Conservation (phyloP, 2,888 invertebrate genomes). For the Drosophila macrospina region DNA sequence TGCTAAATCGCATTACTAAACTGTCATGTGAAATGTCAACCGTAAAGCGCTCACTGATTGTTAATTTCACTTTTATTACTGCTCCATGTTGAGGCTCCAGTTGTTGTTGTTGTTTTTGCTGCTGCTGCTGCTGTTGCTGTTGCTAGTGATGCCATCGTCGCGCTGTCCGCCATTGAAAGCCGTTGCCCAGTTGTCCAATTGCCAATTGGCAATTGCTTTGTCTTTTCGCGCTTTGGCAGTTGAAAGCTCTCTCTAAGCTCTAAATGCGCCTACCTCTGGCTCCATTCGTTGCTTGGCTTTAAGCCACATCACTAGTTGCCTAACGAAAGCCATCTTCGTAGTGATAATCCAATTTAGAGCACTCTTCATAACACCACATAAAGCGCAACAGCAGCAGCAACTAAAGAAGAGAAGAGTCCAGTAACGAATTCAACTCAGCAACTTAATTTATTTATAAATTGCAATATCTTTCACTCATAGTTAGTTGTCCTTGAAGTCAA, state of each 20-base stretch:
- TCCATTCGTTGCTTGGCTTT: conserved; percentile 27
- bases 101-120: conserved; percentile 11
- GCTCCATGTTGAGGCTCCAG: conserved; percentile 39
- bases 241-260: conserved; percentile 36
- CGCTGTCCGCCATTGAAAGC: conserved; percentile 48
- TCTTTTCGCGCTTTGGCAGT: conserved; percentile 39
- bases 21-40: conserved; percentile 84
- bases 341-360: conserved; percentile 28
- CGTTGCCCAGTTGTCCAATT: conserved; percentile 49
- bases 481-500: no score
- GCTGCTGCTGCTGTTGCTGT: conserved; percentile 14
- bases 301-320: no score
- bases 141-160: conserved; percentile 39
- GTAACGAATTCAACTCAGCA: no score
- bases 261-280: conserved; percentile 50
- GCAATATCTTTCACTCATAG: no score
- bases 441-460: no score
- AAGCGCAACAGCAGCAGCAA: not conserved
- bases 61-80: conserved; percentile 82
- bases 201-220: conserved; percentile 59
- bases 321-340: conserved; percentile 20
- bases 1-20: conserved; percentile 83
- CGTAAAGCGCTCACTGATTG: conserved; percentile 83
- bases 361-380: not conserved
- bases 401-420: not conserved